phyloP scores from a whole-genome alignment of 2,113 vertebrate genomes.

The Eptesicus fuscus region DNA sequence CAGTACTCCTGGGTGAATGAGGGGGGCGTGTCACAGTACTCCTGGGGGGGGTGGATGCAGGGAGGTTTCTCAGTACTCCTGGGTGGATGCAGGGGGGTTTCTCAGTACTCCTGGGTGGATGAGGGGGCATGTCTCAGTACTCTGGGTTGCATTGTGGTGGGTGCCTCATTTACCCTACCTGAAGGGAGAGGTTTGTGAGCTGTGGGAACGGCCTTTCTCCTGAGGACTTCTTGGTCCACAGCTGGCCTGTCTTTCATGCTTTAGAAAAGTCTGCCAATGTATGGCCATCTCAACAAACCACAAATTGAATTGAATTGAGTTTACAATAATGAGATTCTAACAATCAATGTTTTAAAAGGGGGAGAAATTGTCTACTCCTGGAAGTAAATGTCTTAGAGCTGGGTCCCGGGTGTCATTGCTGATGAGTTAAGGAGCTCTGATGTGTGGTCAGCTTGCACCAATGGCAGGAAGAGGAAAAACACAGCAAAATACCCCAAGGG shows the following conservation, averaged over 20 bases:
- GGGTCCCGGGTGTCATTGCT: neutral
- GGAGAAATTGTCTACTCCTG: neutral
- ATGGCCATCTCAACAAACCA: neutral
- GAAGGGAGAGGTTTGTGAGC: neutral
- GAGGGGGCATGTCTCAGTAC: neutral
- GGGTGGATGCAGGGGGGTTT: neutral
- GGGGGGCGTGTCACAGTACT: too few species aligned
- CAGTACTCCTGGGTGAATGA: too few species aligned
- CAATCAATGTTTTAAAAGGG: conserved; percentile 25
- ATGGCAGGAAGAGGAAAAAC: neutral
- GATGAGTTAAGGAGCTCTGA: neutral
- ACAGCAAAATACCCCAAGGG: neutral
- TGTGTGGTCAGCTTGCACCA: neutral
- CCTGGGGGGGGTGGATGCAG: neutral
- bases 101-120: neutral
- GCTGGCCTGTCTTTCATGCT: neutral
- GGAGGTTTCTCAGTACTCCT: neutral
- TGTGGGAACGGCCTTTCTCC: neutral
- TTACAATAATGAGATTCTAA: conserved; percentile 18
- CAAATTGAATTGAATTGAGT: neutral
- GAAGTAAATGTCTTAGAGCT: neutral
- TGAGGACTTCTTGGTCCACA: neutral
- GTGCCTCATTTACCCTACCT: neutral
- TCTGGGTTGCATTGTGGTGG: fast-evolving
- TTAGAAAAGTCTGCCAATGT: neutral